These are phyloP conservation scores for Eubasilissa regina DNA, from an alignment of 1,140 invertebrate species.

Conservation along the genomic window DNA sequence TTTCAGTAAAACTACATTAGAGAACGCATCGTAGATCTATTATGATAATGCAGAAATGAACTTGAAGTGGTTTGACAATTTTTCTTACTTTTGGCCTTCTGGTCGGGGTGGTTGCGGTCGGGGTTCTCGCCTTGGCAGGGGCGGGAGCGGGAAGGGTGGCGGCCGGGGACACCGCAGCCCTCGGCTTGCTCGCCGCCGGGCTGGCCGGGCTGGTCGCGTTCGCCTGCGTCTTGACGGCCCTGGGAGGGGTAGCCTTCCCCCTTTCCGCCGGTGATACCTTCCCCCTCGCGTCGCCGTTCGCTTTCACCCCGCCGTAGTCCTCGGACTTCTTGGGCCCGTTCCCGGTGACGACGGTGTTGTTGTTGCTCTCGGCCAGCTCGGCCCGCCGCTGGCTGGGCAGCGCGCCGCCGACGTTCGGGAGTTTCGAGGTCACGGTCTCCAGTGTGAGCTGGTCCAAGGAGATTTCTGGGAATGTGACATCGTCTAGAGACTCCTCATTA, in stretches of 20 bases:
- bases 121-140: slow-evolving; percentile 17
- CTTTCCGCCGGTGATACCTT: slow-evolving; percentile 14
- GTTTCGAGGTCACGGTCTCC: slow-evolving; percentile 49
- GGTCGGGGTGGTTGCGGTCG: background rate
- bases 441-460: slow-evolving; percentile 9
- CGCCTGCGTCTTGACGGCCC: background rate
- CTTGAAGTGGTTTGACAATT: too few species aligned
- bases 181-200: background rate
- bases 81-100: too few species aligned
- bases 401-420: slow-evolving; percentile 64
- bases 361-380: slow-evolving; percentile 46
- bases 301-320: background rate
- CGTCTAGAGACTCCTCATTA: slow-evolving; percentile 48
- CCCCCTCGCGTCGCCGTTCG: slow-evolving; percentile 9
- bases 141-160: slow-evolving; percentile 1
- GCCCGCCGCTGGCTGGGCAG: slow-evolving; percentile 61
- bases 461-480: slow-evolving; percentile 30
- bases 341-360: slow-evolving; percentile 45
- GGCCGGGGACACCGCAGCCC: background rate
- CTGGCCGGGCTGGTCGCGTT: too few species aligned
- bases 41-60: too few species aligned
- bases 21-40: too few species aligned
- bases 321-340: slow-evolving; percentile 39
- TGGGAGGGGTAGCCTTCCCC: slow-evolving; percentile 10
- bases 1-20: too few species aligned